Conservation (phyloP, 1,140 invertebrate species). For the Drosophila saltans region DNA sequence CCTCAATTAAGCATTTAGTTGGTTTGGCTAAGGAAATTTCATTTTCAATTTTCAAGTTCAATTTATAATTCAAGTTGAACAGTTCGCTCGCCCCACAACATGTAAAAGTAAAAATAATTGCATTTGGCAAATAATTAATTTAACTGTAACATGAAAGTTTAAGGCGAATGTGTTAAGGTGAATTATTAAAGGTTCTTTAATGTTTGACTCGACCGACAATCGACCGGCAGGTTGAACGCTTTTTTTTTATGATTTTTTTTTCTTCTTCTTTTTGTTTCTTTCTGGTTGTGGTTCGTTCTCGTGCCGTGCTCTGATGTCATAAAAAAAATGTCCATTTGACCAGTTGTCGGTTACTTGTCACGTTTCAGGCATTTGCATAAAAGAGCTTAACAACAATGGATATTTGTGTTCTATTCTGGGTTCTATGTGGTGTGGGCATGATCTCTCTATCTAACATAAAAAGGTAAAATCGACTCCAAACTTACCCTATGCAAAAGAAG, state of each 20-base stretch:
- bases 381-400: conserved; percentile 56
- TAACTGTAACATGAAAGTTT: conserved; percentile 43
- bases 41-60: conserved; percentile 66
- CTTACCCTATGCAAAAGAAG: background rate
- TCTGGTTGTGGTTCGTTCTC: conserved; percentile 26
- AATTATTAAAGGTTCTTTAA: conserved; percentile 37
- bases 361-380: conserved; percentile 74
- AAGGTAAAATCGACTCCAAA: background rate
- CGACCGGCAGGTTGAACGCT: conserved; percentile 1
- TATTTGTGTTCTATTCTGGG: conserved; percentile 40
- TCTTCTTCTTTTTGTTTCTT: conserved; percentile 37
- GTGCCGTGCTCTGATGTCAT: conserved; percentile 40
- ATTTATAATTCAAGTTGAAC: conserved; percentile 70
- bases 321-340: conserved; percentile 33
- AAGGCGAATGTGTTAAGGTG: background rate
- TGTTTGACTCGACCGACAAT: background rate
- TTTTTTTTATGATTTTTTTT: conserved; percentile 20
- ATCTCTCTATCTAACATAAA: conserved; percentile 32
- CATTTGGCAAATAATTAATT: conserved; percentile 49
- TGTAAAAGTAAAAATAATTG: conserved; percentile 45
- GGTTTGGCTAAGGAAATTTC: conserved; percentile 48
- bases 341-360: conserved; percentile 59
- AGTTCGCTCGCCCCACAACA: conserved; percentile 25
- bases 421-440: conserved; percentile 47
- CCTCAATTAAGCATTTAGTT: conserved; percentile 55